These are phyloP conservation scores for western clawed frog (Xenopus tropicalis) DNA, from an alignment of 2,113 vertebrate genomes.

Conservation along the genomic window DNA sequence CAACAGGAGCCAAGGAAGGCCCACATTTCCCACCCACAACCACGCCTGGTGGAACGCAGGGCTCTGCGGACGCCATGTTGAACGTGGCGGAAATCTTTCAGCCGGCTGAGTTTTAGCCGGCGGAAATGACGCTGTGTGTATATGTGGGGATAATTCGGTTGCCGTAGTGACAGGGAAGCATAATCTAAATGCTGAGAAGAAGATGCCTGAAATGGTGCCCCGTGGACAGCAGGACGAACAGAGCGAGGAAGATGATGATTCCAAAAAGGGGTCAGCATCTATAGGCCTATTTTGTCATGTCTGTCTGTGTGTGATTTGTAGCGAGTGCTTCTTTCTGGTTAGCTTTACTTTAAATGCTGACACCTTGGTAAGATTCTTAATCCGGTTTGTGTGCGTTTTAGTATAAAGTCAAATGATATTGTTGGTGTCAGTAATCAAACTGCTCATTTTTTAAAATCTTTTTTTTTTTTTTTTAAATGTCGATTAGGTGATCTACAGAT, in stretches of 20 bases:
- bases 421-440: too few relatives aligned
- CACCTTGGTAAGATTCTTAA: too few relatives aligned
- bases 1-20: neutral
- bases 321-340: neutral
- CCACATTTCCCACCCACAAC: neutral
- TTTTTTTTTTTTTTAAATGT: too few relatives aligned
- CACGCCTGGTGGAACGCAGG: too few relatives aligned
- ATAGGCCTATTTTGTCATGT: neutral
- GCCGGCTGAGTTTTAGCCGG: neutral
- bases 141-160: neutral
- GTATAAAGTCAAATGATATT: too few relatives aligned
- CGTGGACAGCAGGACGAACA: neutral
- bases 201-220: neutral
- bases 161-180: slow-evolving; percentile 17
- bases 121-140: neutral
- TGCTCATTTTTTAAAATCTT: too few relatives aligned
- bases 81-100: neutral
- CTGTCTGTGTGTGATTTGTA: neutral
- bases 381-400: too few relatives aligned
- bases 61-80: neutral
- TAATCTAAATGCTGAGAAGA: neutral
- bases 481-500: too few relatives aligned
- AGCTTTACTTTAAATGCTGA: too few relatives aligned
- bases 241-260: neutral
- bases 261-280: neutral